Evolutionary conservation across 2,113 vertebrate genomes (phyloP).

Genomic region (Elachura formosa): DNA sequence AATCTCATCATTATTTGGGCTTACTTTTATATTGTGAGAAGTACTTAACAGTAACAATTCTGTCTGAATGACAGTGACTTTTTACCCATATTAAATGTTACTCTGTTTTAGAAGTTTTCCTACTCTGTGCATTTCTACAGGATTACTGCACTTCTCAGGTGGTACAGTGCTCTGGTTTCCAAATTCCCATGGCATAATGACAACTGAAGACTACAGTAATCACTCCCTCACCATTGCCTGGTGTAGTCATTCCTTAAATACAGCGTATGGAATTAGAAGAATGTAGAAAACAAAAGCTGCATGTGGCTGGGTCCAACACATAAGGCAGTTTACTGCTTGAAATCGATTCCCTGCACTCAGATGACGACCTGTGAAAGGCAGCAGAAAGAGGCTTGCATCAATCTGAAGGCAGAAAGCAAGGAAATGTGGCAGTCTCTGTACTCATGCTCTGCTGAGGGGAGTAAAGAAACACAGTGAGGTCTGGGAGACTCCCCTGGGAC

Average conservation of each 20-base stretch:
- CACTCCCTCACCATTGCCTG: neutral
- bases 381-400: neutral
- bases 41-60: neutral
- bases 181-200: neutral
- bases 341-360: neutral
- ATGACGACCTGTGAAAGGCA: neutral
- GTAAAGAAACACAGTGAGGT: neutral
- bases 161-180: neutral
- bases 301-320: neutral
- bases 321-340: neutral
- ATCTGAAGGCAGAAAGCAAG: neutral
- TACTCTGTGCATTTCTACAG: neutral
- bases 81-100: neutral
- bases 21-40: neutral
- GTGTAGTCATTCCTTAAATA: conserved; percentile 16
- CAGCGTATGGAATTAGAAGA: neutral
- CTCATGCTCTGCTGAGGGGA: neutral
- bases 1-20: neutral
- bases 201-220: neutral
- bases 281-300: neutral
- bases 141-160: neutral
- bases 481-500: neutral
- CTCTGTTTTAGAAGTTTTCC: neutral
- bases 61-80: neutral
- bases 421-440: neutral